Percentiles rank a stretch among this genome's conserved stretches.
Evolutionary conservation across 2,797 vertebrate genomes (phyloP).

Genomic region (Ctenosaura bakeri): DNA sequence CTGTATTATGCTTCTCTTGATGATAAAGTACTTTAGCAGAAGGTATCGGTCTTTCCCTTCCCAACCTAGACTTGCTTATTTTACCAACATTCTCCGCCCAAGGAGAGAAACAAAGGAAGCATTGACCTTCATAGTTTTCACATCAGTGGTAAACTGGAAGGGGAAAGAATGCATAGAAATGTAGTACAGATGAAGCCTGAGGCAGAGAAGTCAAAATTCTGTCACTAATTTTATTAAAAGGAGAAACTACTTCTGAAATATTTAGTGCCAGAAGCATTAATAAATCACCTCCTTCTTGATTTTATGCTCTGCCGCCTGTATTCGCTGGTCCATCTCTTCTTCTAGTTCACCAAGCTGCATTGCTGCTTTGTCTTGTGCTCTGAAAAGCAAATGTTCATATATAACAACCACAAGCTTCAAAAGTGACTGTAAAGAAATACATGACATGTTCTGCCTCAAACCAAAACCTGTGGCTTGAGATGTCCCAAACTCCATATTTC

Average conservation of each 20-base stretch:
- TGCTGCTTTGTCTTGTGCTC: conserved; percentile 94
- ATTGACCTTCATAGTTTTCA: conserved; percentile 18
- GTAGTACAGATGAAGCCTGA: neutral
- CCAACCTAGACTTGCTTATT: neutral
- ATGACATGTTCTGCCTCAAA: conserved; percentile 20
- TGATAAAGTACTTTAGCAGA: too few species aligned
- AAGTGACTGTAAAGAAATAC: neutral
- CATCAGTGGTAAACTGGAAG: neutral
- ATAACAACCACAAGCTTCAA: conserved; percentile 16
- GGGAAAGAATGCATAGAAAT: neutral
- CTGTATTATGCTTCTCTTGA: too few species aligned
- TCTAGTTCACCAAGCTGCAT: conserved; percentile 95
- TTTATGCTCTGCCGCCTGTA: conserved; percentile 88
- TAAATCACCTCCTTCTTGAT: conserved; percentile 87
- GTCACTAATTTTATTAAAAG: neutral
- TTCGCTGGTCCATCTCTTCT: conserved; percentile 98
- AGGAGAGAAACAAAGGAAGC: neutral
- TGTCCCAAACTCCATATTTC: conserved; percentile 13
- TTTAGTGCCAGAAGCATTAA: neutral
- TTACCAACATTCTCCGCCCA: neutral
- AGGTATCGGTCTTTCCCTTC: neutral
- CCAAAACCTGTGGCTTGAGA: conserved; percentile 6
- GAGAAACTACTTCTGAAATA: neutral
- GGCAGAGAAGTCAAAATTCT: neutral
- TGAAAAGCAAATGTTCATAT: conserved; percentile 76